Evolutionary conservation across 2,888 invertebrate species (phyloP).

Genomic region (Parelbella ahira): DNA sequence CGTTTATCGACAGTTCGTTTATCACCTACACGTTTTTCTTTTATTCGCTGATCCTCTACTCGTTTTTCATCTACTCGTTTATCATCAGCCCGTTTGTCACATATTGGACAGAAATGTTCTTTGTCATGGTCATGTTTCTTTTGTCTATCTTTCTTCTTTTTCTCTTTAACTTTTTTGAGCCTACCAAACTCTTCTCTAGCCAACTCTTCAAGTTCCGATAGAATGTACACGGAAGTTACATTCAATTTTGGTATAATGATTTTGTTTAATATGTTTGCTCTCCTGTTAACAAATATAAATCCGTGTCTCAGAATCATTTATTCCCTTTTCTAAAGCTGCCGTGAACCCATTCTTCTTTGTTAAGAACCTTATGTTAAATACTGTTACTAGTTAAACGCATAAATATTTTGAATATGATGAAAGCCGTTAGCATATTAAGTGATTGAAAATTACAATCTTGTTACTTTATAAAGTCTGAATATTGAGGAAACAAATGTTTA

Average conservation of each 20-base stretch:
- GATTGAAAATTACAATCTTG: no score
- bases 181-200: slow-evolving; percentile 44
- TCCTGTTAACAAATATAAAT: slow-evolving; percentile 38
- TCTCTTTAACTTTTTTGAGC: slow-evolving; percentile 40
- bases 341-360: slow-evolving; percentile 19
- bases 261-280: slow-evolving; percentile 42
- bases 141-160: slow-evolving; percentile 23
- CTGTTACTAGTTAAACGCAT: no score
- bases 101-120: slow-evolving; percentile 26
- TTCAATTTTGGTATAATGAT: slow-evolving; percentile 42
- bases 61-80: no score
- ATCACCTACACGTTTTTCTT: no score
- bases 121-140: slow-evolving; percentile 23
- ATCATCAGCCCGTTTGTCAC: slow-evolving; percentile 24
- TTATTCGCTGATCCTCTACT: no score
- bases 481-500: no score
- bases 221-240: slow-evolving; percentile 39
- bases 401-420: no score
- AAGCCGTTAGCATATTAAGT: no score
- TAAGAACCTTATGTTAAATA: not conserved
- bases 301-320: slow-evolving; percentile 2
- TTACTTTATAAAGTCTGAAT: no score
- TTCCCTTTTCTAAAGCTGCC: slow-evolving; percentile 18
- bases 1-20: no score
- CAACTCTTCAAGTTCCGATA: slow-evolving; percentile 43